Conservation (phyloP, 2,113 vertebrate genomes). For the Lynx canadensis region DNA sequence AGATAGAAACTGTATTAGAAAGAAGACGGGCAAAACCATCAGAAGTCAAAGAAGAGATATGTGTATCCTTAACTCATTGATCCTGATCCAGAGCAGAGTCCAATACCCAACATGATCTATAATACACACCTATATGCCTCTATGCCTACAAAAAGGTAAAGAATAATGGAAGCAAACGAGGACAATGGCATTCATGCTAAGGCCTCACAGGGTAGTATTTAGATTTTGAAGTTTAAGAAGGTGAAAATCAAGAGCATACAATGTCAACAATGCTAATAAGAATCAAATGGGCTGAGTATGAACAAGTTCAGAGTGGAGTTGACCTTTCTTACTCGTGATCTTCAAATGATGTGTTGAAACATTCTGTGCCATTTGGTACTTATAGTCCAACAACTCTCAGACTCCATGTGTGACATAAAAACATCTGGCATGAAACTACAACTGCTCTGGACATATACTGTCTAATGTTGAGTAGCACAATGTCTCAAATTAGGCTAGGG, state of each 20-base stretch:
- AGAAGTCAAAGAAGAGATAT: not conserved
- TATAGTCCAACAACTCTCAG: not conserved
- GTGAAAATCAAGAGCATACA: slow-evolving; percentile 22
- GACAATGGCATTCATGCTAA: not conserved
- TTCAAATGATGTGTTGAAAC: not conserved
- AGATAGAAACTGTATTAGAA: not conserved
- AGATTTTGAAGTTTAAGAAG: not conserved
- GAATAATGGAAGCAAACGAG: not conserved
- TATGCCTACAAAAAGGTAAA: not conserved
- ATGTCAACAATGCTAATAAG: not conserved
- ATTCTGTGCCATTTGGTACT: not conserved
- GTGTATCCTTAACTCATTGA: not conserved
- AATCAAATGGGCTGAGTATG: not conserved
- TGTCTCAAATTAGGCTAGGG: slow-evolving; percentile 47
- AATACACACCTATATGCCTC: not conserved
- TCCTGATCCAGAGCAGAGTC: not conserved
- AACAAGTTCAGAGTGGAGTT: not conserved
- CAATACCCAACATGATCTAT: not conserved
- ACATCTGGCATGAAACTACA: slow-evolving; percentile 57
- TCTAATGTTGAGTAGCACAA: not conserved
- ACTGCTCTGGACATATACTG: not conserved
- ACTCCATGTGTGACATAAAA: slow-evolving; percentile 50
- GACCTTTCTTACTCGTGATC: not conserved
- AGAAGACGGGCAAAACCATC: not conserved
- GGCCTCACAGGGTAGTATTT: not conserved